Percentiles rank a stretch among this genome's conserved stretches.
phyloP scores from a whole-genome alignment of 2,888 invertebrate genomes.

The Diloba caeruleocephala region DNA sequence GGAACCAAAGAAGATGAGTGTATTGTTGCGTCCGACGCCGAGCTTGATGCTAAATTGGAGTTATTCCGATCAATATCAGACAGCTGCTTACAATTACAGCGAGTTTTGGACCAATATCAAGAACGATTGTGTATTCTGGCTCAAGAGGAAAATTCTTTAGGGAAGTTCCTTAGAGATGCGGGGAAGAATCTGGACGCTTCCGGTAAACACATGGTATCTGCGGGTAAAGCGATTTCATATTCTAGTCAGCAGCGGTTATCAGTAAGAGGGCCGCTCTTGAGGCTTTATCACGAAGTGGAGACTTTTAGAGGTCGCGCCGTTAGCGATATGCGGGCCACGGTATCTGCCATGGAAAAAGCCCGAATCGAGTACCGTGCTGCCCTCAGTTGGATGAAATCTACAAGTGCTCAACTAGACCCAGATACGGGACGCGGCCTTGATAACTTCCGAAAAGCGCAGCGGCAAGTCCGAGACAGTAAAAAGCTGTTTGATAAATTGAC shows the following conservation, averaged over 20 bases:
- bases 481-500: conserved; percentile 97
- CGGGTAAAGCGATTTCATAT: conserved; percentile 95
- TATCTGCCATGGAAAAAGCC: conserved; percentile 97
- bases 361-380: conserved; percentile 98
- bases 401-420: conserved; percentile 98
- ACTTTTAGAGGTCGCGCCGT: conserved; percentile 98
- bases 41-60: conserved; percentile 98
- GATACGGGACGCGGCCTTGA: conserved; percentile 98
- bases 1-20: conserved; percentile 99
- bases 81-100: conserved; percentile 95
- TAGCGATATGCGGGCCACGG: conserved; percentile 96
- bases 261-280: conserved; percentile 94
- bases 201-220: conserved; percentile 86
- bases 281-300: conserved; percentile 98
- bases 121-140: conserved; percentile 97
- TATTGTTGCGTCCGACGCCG: conserved; percentile 98
- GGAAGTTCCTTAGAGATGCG: conserved; percentile 97
- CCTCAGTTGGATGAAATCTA: conserved; percentile 99
- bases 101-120: conserved; percentile 97
- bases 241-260: conserved; percentile 97
- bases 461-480: conserved; percentile 94
- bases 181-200: conserved; percentile 97
- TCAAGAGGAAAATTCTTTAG: conserved; percentile 98
- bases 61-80: conserved; percentile 97
- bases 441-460: conserved; percentile 97